Conservation (phyloP, 2,888 invertebrate species). For the Alloplasta piceator region DNA sequence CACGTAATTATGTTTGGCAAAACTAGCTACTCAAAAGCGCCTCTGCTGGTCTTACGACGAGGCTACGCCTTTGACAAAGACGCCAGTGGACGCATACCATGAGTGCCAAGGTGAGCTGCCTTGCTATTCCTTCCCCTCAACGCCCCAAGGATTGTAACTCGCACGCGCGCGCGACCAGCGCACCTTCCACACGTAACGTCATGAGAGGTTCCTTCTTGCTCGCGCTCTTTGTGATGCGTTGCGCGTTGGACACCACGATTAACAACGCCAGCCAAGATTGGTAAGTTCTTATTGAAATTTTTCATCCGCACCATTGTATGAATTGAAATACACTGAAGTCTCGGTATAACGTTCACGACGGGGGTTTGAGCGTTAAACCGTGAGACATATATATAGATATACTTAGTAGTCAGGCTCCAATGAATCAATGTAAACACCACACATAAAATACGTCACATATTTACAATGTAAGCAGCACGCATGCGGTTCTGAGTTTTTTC, state of each 20-base stretch:
- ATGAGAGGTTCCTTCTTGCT: slow-evolving; percentile 28
- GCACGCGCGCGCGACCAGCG: slow-evolving; percentile 38
- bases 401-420: no score
- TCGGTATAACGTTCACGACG: no score
- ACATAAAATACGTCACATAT: no score
- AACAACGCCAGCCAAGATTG: slow-evolving; percentile 10
- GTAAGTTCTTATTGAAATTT: slow-evolving; percentile 35
- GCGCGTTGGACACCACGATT: slow-evolving; percentile 41
- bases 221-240: slow-evolving; percentile 35
- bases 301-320: background rate
- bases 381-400: no score
- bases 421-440: no score
- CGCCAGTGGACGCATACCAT: slow-evolving; percentile 79
- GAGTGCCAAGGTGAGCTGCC: slow-evolving; percentile 81
- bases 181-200: slow-evolving; percentile 53
- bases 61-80: slow-evolving; percentile 75
- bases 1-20: background rate
- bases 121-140: slow-evolving; percentile 63
- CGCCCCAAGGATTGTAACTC: slow-evolving; percentile 50
- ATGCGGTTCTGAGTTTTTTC: no score
- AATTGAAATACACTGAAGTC: no score
- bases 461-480: no score
- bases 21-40: slow-evolving; percentile 28
- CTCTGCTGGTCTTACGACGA: slow-evolving; percentile 25
- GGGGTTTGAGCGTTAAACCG: no score